phyloP scores from a whole-genome alignment of 2,113 vertebrate genomes.

The Chinchilla lanigera region DNA sequence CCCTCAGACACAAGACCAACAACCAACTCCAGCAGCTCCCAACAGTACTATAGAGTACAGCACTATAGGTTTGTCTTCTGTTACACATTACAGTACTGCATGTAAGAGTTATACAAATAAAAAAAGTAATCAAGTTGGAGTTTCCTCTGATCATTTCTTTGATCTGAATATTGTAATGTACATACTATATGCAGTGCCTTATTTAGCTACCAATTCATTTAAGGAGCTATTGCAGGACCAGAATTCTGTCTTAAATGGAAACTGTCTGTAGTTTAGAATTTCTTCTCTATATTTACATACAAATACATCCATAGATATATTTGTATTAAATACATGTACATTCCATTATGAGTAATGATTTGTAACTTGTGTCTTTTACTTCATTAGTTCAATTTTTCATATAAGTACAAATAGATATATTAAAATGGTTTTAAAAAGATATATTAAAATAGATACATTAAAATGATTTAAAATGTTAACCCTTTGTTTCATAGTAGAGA shows the following conservation, averaged over 20 bases:
- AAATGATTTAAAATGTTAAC: slow-evolving; percentile 14
- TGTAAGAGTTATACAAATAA: neutral
- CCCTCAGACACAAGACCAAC: too few species aligned
- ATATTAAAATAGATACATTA: neutral
- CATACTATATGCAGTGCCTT: neutral
- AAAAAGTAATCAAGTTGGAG: neutral
- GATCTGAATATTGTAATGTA: neutral
- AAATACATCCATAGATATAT: neutral
- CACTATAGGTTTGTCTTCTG: too few species aligned
- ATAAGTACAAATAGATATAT: neutral
- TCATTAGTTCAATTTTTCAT: neutral
- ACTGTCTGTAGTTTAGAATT: neutral
- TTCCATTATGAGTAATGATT: neutral
- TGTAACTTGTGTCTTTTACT: neutral
- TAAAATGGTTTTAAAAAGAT: neutral
- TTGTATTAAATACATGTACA: neutral
- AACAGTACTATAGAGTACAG: too few species aligned
- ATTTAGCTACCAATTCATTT: neutral
- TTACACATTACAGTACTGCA: neutral
- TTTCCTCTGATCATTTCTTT: neutral
- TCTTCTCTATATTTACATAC: neutral
- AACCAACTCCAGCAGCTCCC: too few species aligned
- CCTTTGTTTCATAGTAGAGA: neutral
- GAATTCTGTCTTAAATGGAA: neutral
- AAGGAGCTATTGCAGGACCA: neutral